Evolutionary conservation across 1,140 invertebrate species (phyloP), one percentile per base, ranked within the genome.

Genomic region (Tribolium madens): DNA sequence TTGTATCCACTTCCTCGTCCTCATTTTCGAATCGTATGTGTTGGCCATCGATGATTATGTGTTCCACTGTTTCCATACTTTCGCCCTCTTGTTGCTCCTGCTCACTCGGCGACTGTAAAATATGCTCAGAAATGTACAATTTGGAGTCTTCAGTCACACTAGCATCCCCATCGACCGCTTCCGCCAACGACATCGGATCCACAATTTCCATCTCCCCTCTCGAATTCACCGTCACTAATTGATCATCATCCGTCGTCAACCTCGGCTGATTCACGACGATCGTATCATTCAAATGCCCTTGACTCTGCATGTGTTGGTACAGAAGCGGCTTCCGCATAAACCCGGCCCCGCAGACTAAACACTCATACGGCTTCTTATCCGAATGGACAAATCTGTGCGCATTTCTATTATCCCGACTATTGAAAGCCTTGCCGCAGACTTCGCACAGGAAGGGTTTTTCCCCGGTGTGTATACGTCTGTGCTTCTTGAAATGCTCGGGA

Each of bases 361-460:
- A 96, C 84, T 95, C 93, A 82, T 95, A 96, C 0, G 94, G 94
- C 80, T 96, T 96, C 83, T 95, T 93, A 80, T 95, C 92, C 76
- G 93, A 94, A 84, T 96, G 94, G 47, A 95, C 91, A 85, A 94
- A 95, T 6, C 93, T 88, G 84, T 96, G 94, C 7, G 93, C 92
- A 87, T 96, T 95, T 70, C 94, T 88, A 84, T 96, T 96, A 85
- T 96, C 95, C 48, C 93, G 88, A 33, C 93, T 93, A 79, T 93
- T 94, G 84, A 96, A 96, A 15, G 91, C 89, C 84, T 95, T 95
- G n/a, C 93, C 93, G 84, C 95, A 96, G n/a, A 94, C 91, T 87
- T 95, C 93, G 79, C 95, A 96, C 1, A 88, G 83, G 79, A 91
- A 96, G 0, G 94, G 93, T 80, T 95, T 94, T 77, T 93, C 91